A percentile compares a stretch with the other conserved stretches of the same genome.
These are phyloP conservation scores for Synodontis membranacea DNA, from an alignment of 2,113 vertebrate species.

Conservation along the genomic window DNA sequence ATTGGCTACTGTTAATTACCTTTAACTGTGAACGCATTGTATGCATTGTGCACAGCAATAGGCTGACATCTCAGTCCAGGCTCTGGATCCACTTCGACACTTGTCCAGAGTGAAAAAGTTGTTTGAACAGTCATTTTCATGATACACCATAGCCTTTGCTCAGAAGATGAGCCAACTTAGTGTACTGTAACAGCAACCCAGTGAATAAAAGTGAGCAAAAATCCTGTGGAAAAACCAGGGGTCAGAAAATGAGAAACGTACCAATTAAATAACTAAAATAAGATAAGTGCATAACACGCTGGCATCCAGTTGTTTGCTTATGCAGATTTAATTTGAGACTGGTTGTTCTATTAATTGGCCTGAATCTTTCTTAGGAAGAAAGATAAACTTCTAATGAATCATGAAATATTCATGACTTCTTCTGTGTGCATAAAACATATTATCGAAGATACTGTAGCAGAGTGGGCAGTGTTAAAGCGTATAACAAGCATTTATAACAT, in stretches of 20 bases:
- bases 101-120: background rate
- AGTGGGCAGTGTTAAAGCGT: background rate
- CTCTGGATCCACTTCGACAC: background rate
- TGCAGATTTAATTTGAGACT: background rate
- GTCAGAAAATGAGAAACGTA: background rate
- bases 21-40: background rate
- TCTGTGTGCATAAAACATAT: background rate
- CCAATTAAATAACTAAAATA: background rate
- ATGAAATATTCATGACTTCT: background rate
- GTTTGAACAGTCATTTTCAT: background rate
- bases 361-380: background rate
- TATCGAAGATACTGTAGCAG: background rate
- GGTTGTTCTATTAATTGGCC: background rate
- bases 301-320: conserved; percentile 1
- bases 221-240: background rate
- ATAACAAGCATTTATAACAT: background rate
- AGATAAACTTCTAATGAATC: background rate
- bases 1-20: background rate
- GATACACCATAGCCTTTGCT: background rate
- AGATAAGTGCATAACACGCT: background rate
- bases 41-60: background rate
- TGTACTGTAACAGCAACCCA: background rate
- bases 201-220: background rate
- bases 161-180: background rate
- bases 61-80: background rate